Percentiles rank a stretch among this genome's conserved stretches.
phyloP scores from a whole-genome alignment of 2,888 invertebrate species.

The Leptopilina myrica region DNA sequence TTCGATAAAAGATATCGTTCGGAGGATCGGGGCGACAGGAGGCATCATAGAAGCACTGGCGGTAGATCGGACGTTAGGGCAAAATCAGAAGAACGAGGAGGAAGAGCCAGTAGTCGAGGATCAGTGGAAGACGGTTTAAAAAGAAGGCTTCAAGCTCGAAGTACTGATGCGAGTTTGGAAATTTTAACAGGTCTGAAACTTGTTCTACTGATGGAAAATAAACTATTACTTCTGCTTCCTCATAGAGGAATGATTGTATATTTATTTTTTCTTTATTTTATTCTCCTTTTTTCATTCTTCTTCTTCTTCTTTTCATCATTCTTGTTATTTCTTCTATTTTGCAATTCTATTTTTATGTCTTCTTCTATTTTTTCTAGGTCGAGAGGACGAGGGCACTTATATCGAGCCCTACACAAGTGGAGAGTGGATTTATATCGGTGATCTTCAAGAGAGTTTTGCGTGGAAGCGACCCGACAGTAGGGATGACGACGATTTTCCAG shows the following conservation, averaged over 20 bases:
- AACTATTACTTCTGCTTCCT: too few species aligned
- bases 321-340: background rate
- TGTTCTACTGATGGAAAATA: too few species aligned
- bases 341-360: constrained; percentile 9
- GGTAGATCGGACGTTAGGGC: constrained; percentile 87
- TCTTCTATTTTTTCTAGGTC: constrained; percentile 59
- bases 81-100: constrained; percentile 78
- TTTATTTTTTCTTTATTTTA: too few species aligned
- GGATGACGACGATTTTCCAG: constrained; percentile 71
- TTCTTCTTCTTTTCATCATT: background rate
- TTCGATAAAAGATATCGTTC: constrained; percentile 88
- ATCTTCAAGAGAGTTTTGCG: constrained; percentile 83
- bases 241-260: too few species aligned
- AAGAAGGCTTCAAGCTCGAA: constrained; percentile 77
- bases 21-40: constrained; percentile 83
- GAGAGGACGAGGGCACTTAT: constrained; percentile 85
- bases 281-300: background rate
- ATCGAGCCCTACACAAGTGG: constrained; percentile 85
- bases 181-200: constrained; percentile 69
- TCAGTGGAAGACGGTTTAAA: constrained; percentile 68
- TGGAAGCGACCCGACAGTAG: constrained; percentile 79
- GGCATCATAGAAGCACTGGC: constrained; percentile 80
- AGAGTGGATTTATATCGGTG: constrained; percentile 87
- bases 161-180: constrained; percentile 83
- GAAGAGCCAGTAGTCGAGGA: constrained; percentile 66